Base-by-base conservation (phyloP, 2,888 invertebrate genomes). In the Norana najaformis region DNA sequence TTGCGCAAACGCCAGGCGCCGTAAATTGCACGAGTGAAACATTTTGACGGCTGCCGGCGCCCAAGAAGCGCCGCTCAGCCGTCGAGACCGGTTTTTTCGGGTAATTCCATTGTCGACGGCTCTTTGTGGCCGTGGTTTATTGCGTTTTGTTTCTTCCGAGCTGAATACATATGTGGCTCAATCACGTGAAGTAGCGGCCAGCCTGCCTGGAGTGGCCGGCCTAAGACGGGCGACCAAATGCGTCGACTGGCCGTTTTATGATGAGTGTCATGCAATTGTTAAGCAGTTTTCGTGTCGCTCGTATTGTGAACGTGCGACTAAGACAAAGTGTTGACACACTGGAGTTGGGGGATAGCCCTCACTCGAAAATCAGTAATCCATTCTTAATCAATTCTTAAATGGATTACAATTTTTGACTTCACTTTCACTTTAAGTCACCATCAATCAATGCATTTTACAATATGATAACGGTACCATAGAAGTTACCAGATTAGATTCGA, bases 171-270 rank as follows among this genome's bases (percentile, higher is more conserved):
- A 69, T 69, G 69, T 69, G 69, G 30, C 30, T n/a, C 69, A 69
- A 69, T 69, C 69, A 69, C 69, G 69, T 69, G 69, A 69, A 69
- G 69, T 69, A n/a, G 69, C n/a, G 69, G 69, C n/a, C 69, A 69
- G 69, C n/a, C 69, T 69, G 30, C n/a, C n/a, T n/a, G n/a, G n/a
- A n/a, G n/a, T n/a, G n/a, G n/a, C n/a, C n/a, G 5, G 69, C 69
- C n/a, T 30, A n/a, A 69, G 69, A 69, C 69, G n/a, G 69, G 11
- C 69, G 69, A 69, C n/a, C n/a, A n/a, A n/a, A 53, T 1, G 53
- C 30, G 23, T 23, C 30, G 23, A 53, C 4, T 53, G 53, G 6
- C 53, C 53, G 53, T 53, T 30, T 53, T 53, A 53, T 11, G 30
- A 6, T 30, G 53, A 53, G 53, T 53, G 53, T 23, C 30, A 6